These are phyloP conservation scores for Acanthosepion pharaonis DNA, from an alignment of 2,888 invertebrate species.

Conservation along the genomic window DNA sequence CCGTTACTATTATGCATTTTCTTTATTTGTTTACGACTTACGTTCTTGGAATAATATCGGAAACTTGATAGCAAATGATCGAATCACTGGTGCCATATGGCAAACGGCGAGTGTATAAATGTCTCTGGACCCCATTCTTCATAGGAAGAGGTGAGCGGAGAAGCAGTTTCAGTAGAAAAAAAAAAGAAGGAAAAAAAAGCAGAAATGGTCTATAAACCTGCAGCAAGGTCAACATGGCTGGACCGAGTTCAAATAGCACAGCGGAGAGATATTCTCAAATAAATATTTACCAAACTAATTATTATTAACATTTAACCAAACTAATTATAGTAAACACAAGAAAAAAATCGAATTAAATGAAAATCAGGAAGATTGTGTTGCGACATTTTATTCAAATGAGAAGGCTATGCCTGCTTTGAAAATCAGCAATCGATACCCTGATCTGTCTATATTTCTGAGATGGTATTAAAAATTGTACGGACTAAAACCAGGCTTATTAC, in stretches of 20 bases:
- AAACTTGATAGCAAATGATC: not conserved
- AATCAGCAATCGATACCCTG: too few species aligned
- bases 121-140: not conserved
- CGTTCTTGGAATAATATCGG: conserved; percentile 1
- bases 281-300: too few species aligned
- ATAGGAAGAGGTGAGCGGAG: not conserved
- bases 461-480: too few species aligned
- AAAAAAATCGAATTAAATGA: too few species aligned
- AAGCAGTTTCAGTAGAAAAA: not conserved
- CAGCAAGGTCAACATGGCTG: not conserved
- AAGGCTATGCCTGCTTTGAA: too few species aligned
- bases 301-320: too few species aligned
- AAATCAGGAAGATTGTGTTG: too few species aligned
- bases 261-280: not conserved
- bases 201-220: not conserved
- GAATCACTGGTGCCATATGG: not conserved
- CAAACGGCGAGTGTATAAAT: not conserved
- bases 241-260: not conserved
- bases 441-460: too few species aligned
- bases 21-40: not conserved
- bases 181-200: too few species aligned
- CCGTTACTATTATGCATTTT: not conserved
- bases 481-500: too few species aligned
- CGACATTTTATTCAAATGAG: too few species aligned
- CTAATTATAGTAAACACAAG: too few species aligned